Evolutionary conservation across 2,888 invertebrate species (phyloP).

Genomic region (Spodoptera picta): DNA sequence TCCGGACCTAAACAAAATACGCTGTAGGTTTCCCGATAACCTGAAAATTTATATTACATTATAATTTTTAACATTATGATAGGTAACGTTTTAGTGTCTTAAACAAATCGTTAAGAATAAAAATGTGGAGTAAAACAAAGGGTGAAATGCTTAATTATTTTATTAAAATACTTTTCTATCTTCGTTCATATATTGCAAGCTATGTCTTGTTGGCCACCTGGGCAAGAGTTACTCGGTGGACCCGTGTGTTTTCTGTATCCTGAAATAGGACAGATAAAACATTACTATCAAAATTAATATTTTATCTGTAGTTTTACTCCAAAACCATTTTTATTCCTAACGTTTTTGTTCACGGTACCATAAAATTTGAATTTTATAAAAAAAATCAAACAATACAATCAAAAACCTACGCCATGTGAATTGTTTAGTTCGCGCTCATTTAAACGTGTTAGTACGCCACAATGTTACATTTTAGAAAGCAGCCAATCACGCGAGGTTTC

Average conservation of each 20-base stretch:
- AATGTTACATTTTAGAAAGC: too few species aligned
- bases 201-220: slow-evolving; percentile 61
- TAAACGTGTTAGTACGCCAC: too few species aligned
- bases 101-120: slow-evolving; percentile 5
- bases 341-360: too few species aligned
- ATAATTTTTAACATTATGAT: slow-evolving; percentile 1
- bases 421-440: too few species aligned
- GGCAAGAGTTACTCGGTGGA: slow-evolving; percentile 60
- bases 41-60: slow-evolving; percentile 46
- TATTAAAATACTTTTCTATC: slow-evolving; percentile 34
- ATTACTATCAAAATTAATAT: slow-evolving; percentile 32
- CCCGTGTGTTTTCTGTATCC: slow-evolving; percentile 67
- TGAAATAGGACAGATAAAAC: slow-evolving; percentile 70
- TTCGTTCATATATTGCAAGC: slow-evolving; percentile 40
- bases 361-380: background rate
- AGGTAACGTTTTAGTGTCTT: background rate
- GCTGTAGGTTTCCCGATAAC: slow-evolving; percentile 63
- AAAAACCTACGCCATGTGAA: too few species aligned
- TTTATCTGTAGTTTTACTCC: slow-evolving; percentile 61
- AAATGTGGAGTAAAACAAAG: slow-evolving; percentile 67
- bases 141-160: slow-evolving; percentile 20
- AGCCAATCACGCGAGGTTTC: too few species aligned
- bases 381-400: background rate
- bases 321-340: slow-evolving; percentile 27
- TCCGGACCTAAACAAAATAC: slow-evolving; percentile 59